phyloP scores from a whole-genome alignment of 2,888 invertebrate genomes.

The Rhogogaster chlorosoma region DNA sequence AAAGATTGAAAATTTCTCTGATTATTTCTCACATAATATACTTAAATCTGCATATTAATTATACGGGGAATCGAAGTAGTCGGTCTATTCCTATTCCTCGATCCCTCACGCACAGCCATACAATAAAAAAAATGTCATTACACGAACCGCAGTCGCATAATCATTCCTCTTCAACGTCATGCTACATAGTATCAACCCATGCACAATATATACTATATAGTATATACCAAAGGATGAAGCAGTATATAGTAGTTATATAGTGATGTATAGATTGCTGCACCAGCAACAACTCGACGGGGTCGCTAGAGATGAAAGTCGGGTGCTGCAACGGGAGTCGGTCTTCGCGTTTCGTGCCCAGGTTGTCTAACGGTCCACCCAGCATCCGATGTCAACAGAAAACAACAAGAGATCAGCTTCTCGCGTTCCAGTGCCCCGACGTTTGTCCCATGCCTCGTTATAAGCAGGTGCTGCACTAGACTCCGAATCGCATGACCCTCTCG shows the following conservation, averaged over 20 bases:
- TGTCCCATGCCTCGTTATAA: not conserved
- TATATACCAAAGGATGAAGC: not conserved
- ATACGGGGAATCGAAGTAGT: not conserved
- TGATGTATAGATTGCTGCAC: slow-evolving; percentile 18
- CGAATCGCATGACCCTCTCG: not conserved
- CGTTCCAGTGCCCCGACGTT: slow-evolving; percentile 8
- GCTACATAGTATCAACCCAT: not conserved
- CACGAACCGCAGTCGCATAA: not conserved
- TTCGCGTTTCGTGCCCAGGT: slow-evolving; percentile 65
- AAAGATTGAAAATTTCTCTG: not conserved
- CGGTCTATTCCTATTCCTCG: not conserved
- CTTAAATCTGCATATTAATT: not conserved
- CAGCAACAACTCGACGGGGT: not conserved
- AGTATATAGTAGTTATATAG: not conserved
- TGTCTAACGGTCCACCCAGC: slow-evolving; percentile 70
- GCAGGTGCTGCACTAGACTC: not conserved
- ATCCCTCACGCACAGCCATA: not conserved
- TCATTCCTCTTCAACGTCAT: not conserved
- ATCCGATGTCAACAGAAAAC: slow-evolving; percentile 50
- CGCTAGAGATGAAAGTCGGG: slow-evolving; percentile 43
- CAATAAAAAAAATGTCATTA: not conserved
- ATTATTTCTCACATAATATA: not conserved
- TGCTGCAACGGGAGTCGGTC: slow-evolving; percentile 61
- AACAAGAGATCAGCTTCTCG: slow-evolving; percentile 40
- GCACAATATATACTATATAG: not conserved